These are phyloP conservation scores for Scopus umbretta DNA, from an alignment of 2,113 vertebrate genomes.

Conservation along the genomic window DNA sequence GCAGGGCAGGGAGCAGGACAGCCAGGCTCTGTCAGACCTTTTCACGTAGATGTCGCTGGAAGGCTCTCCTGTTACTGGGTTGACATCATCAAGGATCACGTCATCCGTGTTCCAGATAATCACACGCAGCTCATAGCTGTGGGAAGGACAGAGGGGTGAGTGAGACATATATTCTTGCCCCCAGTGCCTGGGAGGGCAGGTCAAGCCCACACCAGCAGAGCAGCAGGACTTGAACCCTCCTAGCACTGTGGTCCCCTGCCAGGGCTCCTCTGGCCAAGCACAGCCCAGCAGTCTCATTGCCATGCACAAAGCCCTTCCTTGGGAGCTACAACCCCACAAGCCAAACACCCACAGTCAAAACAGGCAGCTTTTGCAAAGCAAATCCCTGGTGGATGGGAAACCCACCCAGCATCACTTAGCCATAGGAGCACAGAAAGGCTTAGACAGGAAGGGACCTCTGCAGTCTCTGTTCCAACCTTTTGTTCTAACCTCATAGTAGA, in stretches of 20 bases:
- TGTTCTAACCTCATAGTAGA: background rate
- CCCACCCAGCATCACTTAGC: background rate
- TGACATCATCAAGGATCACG: conserved; percentile 90
- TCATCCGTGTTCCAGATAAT: conserved; percentile 94
- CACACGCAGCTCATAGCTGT: conserved; percentile 88
- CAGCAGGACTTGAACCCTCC: background rate
- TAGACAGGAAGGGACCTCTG: background rate
- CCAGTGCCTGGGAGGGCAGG: background rate
- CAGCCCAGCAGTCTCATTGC: background rate
- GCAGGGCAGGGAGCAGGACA: background rate
- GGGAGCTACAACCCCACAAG: background rate
- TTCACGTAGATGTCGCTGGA: conserved; percentile 95
- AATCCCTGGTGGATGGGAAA: background rate
- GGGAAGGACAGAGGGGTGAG: background rate
- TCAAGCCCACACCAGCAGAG: background rate
- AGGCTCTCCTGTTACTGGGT: conserved; percentile 85
- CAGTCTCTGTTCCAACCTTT: background rate
- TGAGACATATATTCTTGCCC: background rate
- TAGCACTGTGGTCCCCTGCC: background rate
- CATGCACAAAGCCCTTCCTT: background rate
- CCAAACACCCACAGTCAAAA: background rate
- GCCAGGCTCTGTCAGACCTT: conserved; percentile 71
- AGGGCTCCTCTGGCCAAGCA: background rate
- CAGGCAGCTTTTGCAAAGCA: background rate
- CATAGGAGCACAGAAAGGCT: background rate